Evolutionary conservation across 2,797 vertebrate species (phyloP), one percentile per base, ranked within the genome.

Genomic region (Dromococcyx pavoninus): DNA sequence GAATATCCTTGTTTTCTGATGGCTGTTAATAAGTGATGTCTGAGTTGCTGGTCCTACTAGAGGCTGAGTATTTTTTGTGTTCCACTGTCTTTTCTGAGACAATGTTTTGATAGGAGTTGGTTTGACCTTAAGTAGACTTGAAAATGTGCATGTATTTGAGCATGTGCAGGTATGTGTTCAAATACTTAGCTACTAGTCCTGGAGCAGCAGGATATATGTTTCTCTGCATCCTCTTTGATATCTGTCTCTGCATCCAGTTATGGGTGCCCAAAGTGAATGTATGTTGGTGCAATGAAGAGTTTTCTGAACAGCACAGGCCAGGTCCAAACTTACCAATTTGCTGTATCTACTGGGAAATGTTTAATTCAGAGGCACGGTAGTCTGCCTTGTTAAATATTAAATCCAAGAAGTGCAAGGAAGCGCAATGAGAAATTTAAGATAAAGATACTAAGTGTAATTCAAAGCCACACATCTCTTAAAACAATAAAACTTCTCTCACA

Each of bases 381-480:
- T 53, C 62, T 75, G 14, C 33, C 28, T 81, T 37, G 46, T 92
- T 61, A 83, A 93, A 48, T 81, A 67, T 46, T 94, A 90, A 82
- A 73, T 93, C n/a, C 22, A 56, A 50, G 18, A 66, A 73, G 16
- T 41, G 13, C 18, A 54, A 77, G 64, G 19, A 79, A 83, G 46
- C 90, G 28, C 32, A 86, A 57, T 62, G 74, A 86, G 56, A 84
- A 87, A 90, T 90, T 71, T 81, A 60, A 93, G 75, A 67, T 95
- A 74, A 88, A 6, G 14, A 56, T 60, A 18, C 73, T 27, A 44
- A 88, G 22, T 62, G 41, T 83, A 41, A 56, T 71, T 86, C 51
- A 60, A 65, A 94, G 32, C 46, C 56, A 64, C 14, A 35, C 13
- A 27, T 78, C 37, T 78, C 78, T 91, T 94, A 78, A 91, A 93